phyloP scores from a whole-genome alignment of 2,888 invertebrate species.

The Aspidapion aeneum region DNA sequence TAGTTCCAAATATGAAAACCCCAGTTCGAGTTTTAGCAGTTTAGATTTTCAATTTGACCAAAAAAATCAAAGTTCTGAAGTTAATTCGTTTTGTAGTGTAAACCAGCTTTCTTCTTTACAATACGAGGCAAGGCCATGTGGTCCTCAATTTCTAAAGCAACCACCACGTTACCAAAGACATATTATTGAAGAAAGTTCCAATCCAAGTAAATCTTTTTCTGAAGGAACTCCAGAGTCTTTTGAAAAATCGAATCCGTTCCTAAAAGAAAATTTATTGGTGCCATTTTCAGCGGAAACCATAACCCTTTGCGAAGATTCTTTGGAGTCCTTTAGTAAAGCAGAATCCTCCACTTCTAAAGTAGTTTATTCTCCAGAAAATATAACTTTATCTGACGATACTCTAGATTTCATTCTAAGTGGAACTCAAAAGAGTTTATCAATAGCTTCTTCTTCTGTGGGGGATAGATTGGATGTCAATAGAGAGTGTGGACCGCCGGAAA shows the following conservation, averaged over 20 bases:
- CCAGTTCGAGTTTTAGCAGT: too few relatives aligned
- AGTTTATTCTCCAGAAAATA: slow-evolving; percentile 17
- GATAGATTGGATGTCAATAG: slow-evolving; percentile 18
- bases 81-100: too few relatives aligned
- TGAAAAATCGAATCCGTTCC: too few relatives aligned
- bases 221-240: slow-evolving; percentile 25
- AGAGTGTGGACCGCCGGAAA: background rate
- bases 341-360: too few relatives aligned
- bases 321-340: too few relatives aligned
- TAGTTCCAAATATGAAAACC: too few relatives aligned
- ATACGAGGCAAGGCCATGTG: slow-evolving; percentile 22
- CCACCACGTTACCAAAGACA: slow-evolving; percentile 11
- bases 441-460: slow-evolving; percentile 36
- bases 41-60: too few relatives aligned
- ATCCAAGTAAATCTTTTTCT: slow-evolving; percentile 25
- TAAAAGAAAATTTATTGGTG: too few relatives aligned
- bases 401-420: slow-evolving; percentile 40
- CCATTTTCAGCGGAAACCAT: too few relatives aligned
- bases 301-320: too few relatives aligned
- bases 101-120: background rate
- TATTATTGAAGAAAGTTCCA: slow-evolving; percentile 29
- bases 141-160: slow-evolving; percentile 16
- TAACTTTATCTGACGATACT: slow-evolving; percentile 31
- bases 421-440: slow-evolving; percentile 35
- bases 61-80: too few relatives aligned